Base-by-base conservation (phyloP, 2,888 invertebrate genomes). In the Amphipoea oculea region DNA sequence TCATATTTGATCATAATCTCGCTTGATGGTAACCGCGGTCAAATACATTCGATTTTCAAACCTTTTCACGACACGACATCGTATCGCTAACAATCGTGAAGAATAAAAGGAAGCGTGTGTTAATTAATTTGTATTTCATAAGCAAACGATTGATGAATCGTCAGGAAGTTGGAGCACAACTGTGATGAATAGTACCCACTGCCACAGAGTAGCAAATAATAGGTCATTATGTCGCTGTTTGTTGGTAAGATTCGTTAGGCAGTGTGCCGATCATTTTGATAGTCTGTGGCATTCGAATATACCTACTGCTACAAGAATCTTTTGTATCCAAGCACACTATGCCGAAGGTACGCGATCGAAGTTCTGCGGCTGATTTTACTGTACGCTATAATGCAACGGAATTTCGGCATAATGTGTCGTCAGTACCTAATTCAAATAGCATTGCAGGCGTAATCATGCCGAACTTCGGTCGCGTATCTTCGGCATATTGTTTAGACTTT, bases 101-200 rank as follows among this genome's bases (percentile, higher is more conserved):
- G 1, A 63, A 67, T 86, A 78, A 78, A 83, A 70, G 60, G 63
- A 1, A 36, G 40, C 42, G n/a, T 74, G 74, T 87, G 89, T 90
- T 92, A 92, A 94, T 94, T 92, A 93, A 93, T 93, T 92, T 89
- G 88, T 90, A 92, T 92, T 92, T 91, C 92, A 92, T 92, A 92
- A 91, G 89, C 90, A 89, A 91, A 91, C 88, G 91, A 88, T 81
- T 91, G 90, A 92, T 94, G 82, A 86, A 86, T 88, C 60, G 77
- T 84, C 74, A 70, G 83, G 66, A 83, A 85, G 83, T 85, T 82
- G 76, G 66, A 4, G 68, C 79, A 83, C 78, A 81, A 81, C 78
- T 74, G 70, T 80, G 84, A 89, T 84, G 82, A 83, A 87, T 83
- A 77, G 77, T 76, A 51, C 57, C 57, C 23, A 57, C 48, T 48